Conservation (phyloP, 2,113 vertebrate species). For the Ascaphus truei region DNA sequence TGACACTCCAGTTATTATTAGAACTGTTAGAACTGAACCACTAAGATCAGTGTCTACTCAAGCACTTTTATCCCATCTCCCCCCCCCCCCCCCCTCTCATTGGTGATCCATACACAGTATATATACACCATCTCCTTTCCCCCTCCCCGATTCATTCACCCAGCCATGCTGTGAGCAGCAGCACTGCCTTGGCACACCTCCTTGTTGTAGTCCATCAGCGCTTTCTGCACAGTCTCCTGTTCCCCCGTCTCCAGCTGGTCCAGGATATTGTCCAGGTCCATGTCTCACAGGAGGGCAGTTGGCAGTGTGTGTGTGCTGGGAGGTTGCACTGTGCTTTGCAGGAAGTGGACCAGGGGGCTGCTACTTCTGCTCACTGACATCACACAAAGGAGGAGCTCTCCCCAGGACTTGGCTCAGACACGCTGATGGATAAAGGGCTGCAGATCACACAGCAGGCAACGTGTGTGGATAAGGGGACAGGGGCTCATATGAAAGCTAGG, state of each 20-base stretch:
- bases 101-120: too few relatives aligned
- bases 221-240: conserved; percentile 51
- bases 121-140: background rate
- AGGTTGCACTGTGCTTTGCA: background rate
- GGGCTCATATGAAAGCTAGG: too few relatives aligned
- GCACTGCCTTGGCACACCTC: conserved; percentile 46
- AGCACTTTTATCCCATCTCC: too few relatives aligned
- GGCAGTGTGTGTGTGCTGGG: background rate
- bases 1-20: too few relatives aligned
- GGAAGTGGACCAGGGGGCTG: background rate
- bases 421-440: background rate
- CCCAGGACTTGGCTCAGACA: background rate
- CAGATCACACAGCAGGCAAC: background rate
- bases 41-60: too few relatives aligned
- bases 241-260: conserved; percentile 60
- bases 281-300: conserved; percentile 3
- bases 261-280: conserved; percentile 64
- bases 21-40: too few relatives aligned
- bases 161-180: background rate
- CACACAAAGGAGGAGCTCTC: background rate
- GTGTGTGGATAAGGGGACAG: background rate
- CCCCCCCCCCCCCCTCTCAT: too few relatives aligned
- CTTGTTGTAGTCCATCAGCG: conserved; percentile 62
- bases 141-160: background rate
- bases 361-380: background rate